Percentiles rank a stretch among this genome's conserved stretches.
Conservation (phyloP, 2,113 vertebrate genomes). For the Chiloscyllium plagiosum region DNA sequence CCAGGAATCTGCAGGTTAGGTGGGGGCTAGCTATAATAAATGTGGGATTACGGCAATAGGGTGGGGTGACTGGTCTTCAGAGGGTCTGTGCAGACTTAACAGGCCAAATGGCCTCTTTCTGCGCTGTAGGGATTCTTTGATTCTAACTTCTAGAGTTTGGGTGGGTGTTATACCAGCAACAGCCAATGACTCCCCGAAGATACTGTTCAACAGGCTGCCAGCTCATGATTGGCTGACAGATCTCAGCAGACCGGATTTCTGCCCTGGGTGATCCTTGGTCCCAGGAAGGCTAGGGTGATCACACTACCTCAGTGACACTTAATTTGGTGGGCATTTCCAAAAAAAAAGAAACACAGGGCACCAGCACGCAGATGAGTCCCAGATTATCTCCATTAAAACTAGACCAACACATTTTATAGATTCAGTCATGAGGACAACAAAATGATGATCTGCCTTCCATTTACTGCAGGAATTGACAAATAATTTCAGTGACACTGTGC, state of each 20-base stretch:
- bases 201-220: neutral
- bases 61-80: too few species aligned
- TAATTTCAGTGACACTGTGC: neutral
- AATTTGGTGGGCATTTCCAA: neutral
- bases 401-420: neutral
- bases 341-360: neutral
- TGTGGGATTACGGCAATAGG: too few species aligned
- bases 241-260: neutral
- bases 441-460: neutral
- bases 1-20: too few species aligned
- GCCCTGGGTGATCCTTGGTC: neutral
- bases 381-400: neutral
- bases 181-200: neutral
- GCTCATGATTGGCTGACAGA: neutral
- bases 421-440: neutral
- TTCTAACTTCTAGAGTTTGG: neutral
- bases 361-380: neutral
- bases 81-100: too few species aligned
- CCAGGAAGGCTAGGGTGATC: neutral
- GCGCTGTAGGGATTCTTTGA: too few species aligned
- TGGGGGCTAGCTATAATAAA: too few species aligned
- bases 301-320: neutral
- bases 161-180: neutral
- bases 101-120: too few species aligned
- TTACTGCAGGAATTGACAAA: neutral